Percentiles rank a stretch among this genome's conserved stretches.
phyloP scores from a whole-genome alignment of 2,113 vertebrate genomes.

The Tupaia chinensis region DNA sequence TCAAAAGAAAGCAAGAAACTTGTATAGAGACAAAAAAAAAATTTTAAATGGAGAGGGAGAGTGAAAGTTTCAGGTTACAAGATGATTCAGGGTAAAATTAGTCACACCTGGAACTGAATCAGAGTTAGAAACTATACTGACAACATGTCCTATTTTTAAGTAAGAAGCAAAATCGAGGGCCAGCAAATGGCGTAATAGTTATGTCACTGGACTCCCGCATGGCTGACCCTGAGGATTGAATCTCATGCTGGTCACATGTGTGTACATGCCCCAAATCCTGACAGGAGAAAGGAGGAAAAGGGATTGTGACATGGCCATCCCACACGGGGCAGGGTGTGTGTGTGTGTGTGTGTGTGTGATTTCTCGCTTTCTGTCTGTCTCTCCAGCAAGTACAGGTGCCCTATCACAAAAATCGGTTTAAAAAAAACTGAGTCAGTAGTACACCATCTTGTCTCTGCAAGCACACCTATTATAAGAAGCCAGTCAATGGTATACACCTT shows the following conservation, averaged over 20 bases:
- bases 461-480: not conserved
- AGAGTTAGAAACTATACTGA: not conserved
- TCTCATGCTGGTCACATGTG: too few species aligned
- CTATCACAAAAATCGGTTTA: too few species aligned
- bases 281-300: too few species aligned
- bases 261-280: too few species aligned
- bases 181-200: too few species aligned
- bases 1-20: not conserved
- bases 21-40: not conserved
- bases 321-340: too few species aligned
- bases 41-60: not conserved
- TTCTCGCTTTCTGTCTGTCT: too few species aligned
- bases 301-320: too few species aligned
- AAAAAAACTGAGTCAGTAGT: not conserved
- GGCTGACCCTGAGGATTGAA: too few species aligned
- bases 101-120: not conserved
- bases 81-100: not conserved
- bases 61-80: not conserved
- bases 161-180: not conserved
- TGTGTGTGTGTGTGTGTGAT: too few species aligned
- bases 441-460: not conserved
- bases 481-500: not conserved
- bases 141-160: not conserved
- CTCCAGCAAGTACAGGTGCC: too few species aligned
- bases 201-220: too few species aligned